Evolutionary conservation across 2,888 invertebrate species (phyloP).

Genomic region (Brachylomia viminalis): DNA sequence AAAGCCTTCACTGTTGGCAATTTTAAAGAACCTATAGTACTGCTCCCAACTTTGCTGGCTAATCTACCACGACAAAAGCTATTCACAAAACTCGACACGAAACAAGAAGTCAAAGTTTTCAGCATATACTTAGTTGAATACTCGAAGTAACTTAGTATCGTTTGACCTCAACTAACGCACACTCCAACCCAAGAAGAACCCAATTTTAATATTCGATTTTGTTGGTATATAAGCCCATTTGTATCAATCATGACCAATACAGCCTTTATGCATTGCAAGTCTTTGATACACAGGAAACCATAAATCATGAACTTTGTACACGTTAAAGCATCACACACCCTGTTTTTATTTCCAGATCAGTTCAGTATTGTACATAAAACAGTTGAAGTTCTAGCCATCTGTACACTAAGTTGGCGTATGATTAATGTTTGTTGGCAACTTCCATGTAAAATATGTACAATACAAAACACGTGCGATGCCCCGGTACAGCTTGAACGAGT

Average conservation of each 20-base stretch:
- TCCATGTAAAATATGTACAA: constrained; percentile 71
- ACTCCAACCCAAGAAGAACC: neutral
- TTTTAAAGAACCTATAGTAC: neutral
- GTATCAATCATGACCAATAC: constrained; percentile 12
- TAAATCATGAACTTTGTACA: constrained; percentile 45
- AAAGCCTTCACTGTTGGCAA: neutral
- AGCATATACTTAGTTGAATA: constrained; percentile 23
- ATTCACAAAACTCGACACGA: constrained; percentile 9
- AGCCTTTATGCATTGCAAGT: constrained; percentile 11
- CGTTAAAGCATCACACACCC: constrained; percentile 29
- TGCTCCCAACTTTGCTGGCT: constrained; percentile 12
- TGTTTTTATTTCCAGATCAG: constrained; percentile 53
- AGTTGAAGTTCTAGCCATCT: constrained; percentile 71
- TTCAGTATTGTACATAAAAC: constrained; percentile 61
- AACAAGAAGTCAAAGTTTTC: constrained; percentile 36
- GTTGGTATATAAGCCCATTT: constrained; percentile 13
- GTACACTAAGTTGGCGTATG: constrained; percentile 73
- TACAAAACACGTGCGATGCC: constrained; percentile 68
- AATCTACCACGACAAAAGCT: constrained; percentile 25
- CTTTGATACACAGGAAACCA: constrained; percentile 14
- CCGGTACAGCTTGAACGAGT: constrained; percentile 50
- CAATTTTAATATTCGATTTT: neutral
- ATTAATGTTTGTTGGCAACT: constrained; percentile 77
- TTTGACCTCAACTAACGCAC: neutral
- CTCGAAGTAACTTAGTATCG: constrained; percentile 20